These are phyloP conservation scores for Triplophysa siluroides DNA, from an alignment of 2,113 vertebrate species.

Conservation along the genomic window DNA sequence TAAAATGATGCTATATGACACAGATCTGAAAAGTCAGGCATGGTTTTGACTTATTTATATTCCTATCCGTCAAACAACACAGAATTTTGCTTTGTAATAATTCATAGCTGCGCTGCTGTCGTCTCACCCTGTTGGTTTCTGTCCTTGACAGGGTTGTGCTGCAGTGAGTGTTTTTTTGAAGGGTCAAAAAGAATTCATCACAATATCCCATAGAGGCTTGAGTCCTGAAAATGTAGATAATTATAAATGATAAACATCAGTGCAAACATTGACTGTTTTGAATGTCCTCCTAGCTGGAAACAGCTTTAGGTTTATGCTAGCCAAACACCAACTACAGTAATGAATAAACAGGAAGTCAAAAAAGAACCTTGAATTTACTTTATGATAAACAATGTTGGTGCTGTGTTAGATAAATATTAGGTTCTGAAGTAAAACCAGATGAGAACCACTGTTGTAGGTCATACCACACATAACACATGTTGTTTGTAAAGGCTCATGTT, in stretches of 20 bases:
- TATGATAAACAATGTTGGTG: no score
- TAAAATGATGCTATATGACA: slow-evolving; percentile 21
- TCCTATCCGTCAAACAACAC: slow-evolving; percentile 1
- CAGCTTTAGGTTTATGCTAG: background rate
- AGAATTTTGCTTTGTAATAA: slow-evolving; percentile 24
- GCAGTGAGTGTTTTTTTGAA: slow-evolving; percentile 34
- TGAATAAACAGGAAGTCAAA: background rate
- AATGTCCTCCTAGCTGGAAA: slow-evolving; percentile 7
- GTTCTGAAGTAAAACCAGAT: background rate
- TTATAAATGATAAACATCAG: slow-evolving; percentile 13
- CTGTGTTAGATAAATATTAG: background rate
- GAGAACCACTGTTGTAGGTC: background rate
- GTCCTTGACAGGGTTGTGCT: background rate
- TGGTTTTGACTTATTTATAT: slow-evolving; percentile 25
- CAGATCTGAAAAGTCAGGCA: background rate
- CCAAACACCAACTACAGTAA: background rate
- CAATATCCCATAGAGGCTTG: slow-evolving; percentile 7
- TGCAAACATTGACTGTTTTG: slow-evolving; percentile 9
- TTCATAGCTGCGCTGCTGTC: background rate
- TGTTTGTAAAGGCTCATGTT: background rate
- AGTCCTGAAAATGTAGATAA: slow-evolving; percentile 23
- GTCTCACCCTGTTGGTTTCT: background rate
- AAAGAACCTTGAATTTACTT: background rate
- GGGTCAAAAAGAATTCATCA: slow-evolving; percentile 18
- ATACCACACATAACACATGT: background rate